Evolutionary conservation across 1,140 invertebrate species (phyloP).

Genomic region (Calosoma granatense): DNA sequence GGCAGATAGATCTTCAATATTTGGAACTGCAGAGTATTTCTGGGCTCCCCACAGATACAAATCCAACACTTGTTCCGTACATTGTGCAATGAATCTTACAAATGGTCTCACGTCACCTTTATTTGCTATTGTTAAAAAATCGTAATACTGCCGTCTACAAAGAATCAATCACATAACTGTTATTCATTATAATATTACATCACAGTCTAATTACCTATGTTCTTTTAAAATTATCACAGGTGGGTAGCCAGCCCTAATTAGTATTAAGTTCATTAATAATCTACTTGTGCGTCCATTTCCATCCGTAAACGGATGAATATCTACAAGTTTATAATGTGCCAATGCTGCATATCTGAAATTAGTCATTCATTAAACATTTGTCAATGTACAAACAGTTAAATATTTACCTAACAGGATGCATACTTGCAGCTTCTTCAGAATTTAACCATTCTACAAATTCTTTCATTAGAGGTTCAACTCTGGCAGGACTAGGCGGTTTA

Average conservation of each 20-base stretch:
- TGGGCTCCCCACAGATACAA: constrained; percentile 77
- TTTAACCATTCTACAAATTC: constrained; percentile 87
- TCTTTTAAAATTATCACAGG: constrained; percentile 92
- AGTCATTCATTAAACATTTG: no score
- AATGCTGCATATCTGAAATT: constrained; percentile 73
- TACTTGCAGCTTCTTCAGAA: constrained; percentile 67
- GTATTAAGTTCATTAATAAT: constrained; percentile 90
- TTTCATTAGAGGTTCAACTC: constrained; percentile 73
- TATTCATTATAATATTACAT: neutral
- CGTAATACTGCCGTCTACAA: constrained; percentile 63
- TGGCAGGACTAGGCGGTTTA: constrained; percentile 71
- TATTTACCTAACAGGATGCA: constrained; percentile 81
- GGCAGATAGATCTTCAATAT: neutral
- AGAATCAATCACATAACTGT: constrained; percentile 10
- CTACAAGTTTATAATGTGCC: constrained; percentile 93
- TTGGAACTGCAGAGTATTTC: neutral
- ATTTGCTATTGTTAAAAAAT: constrained; percentile 81
- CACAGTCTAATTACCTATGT: constrained; percentile 56
- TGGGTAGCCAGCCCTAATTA: constrained; percentile 97
- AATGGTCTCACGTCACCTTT: constrained; percentile 87
- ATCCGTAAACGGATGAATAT: constrained; percentile 87
- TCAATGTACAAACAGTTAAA: no score
- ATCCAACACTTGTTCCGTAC: constrained; percentile 88
- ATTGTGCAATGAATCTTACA: constrained; percentile 89
- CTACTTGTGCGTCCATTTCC: constrained; percentile 93